These are phyloP conservation scores for Paramisgurnus dabryanus DNA, from an alignment of 2,113 vertebrate species.

Conservation along the genomic window DNA sequence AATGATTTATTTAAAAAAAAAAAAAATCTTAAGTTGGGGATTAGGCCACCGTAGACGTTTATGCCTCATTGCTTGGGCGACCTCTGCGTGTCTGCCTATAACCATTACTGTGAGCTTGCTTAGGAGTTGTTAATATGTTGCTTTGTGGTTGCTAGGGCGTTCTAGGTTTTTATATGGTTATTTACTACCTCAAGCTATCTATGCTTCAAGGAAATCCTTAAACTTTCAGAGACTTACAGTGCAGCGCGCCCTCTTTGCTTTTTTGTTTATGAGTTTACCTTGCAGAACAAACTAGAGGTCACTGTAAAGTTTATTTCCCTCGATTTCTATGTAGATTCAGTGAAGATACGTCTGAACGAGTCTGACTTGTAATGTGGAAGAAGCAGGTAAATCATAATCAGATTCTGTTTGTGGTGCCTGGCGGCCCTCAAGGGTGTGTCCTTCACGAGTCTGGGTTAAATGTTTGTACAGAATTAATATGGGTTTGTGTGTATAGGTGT, in stretches of 20 bases:
- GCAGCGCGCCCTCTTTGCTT: neutral
- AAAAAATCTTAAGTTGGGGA: no score
- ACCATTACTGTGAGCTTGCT: no score
- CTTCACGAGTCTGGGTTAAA: neutral
- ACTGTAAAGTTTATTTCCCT: neutral
- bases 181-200: no score
- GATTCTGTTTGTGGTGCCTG: conserved; percentile 30
- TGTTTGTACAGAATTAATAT: conserved; percentile 41
- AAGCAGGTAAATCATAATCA: conserved; percentile 27
- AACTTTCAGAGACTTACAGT: no score
- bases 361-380: neutral
- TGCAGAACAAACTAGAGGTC: neutral
- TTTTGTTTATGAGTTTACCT: neutral
- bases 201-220: no score
- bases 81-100: no score
- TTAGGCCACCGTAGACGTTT: no score
- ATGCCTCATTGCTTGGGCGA: no score
- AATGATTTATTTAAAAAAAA: no score
- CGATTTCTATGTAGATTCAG: neutral
- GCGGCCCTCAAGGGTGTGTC: conserved; percentile 30
- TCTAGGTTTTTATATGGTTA: no score
- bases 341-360: conserved; percentile 18
- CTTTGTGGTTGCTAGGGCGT: no score
- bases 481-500: conserved; percentile 39
- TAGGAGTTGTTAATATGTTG: no score